phyloP scores from a whole-genome alignment of 2,888 invertebrate genomes.

The Bugulina stolonifera region DNA sequence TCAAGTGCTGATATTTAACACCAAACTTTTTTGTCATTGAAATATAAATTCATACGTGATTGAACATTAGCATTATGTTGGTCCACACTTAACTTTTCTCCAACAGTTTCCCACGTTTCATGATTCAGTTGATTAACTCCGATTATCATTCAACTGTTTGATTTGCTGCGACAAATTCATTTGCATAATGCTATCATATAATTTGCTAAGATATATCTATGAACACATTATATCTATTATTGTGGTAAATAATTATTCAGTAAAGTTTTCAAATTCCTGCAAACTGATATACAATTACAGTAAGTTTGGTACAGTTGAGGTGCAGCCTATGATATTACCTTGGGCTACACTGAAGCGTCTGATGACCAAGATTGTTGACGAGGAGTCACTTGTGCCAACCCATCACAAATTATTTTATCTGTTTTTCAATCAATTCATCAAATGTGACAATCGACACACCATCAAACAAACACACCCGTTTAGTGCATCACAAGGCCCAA shows the following conservation, averaged over 20 bases:
- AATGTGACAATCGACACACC: no score
- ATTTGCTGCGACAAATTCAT: slow-evolving; percentile 2
- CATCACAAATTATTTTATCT: no score
- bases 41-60: background rate
- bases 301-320: background rate
- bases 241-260: background rate
- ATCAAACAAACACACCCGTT: no score
- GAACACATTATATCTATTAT: background rate
- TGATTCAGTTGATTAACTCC: background rate
- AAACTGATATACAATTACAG: background rate
- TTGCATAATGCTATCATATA: background rate
- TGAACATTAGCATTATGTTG: background rate
- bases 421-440: no score
- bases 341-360: no score
- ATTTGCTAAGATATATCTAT: slow-evolving; percentile 1
- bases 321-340: background rate
- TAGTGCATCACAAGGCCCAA: no score
- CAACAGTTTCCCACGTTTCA: background rate
- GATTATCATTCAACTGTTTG: slow-evolving; percentile 18
- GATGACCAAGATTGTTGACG: no score
- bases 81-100: background rate
- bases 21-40: background rate
- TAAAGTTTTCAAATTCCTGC: background rate
- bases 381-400: no score
- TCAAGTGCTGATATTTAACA: background rate